Conservation (phyloP, 2,888 invertebrate genomes). For the Dasysyrphus tricinctus region DNA sequence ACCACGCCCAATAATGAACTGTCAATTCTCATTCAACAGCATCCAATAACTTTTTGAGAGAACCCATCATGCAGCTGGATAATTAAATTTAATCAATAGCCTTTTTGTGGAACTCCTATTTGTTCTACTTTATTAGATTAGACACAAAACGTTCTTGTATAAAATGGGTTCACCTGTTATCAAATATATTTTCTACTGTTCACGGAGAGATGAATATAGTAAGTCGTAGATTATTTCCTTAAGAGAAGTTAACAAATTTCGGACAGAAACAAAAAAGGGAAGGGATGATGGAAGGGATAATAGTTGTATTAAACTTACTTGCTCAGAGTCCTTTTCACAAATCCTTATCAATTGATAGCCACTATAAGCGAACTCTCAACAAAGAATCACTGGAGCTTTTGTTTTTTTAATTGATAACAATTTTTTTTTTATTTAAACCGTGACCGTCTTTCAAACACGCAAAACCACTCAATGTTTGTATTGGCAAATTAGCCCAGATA, state of each 20-base stretch:
- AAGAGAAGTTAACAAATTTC: background rate
- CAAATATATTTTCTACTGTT: background rate
- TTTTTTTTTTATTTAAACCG: background rate
- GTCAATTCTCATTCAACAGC: slow-evolving; percentile 55
- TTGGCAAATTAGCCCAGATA: slow-evolving; percentile 62
- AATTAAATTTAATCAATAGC: background rate
- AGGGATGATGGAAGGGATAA: too few species aligned
- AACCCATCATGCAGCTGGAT: slow-evolving; percentile 32
- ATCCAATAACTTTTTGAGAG: slow-evolving; percentile 36
- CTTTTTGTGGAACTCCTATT: background rate
- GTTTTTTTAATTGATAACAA: background rate
- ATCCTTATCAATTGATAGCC: background rate
- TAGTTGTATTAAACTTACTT: slow-evolving; percentile 8
- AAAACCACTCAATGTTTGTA: background rate
- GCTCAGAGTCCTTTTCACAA: background rate
- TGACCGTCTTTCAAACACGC: background rate
- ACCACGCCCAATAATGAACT: slow-evolving; percentile 68
- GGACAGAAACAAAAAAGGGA: background rate
- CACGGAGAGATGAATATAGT: background rate
- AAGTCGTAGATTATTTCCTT: background rate
- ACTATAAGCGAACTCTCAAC: background rate
- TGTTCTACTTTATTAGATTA: too few species aligned
- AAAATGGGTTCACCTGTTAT: background rate
- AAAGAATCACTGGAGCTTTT: background rate
- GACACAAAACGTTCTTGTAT: background rate